Evolutionary conservation across 1,140 invertebrate species (phyloP), one percentile per base, ranked within the genome.

Genomic region (Macrobrachium nipponense): DNA sequence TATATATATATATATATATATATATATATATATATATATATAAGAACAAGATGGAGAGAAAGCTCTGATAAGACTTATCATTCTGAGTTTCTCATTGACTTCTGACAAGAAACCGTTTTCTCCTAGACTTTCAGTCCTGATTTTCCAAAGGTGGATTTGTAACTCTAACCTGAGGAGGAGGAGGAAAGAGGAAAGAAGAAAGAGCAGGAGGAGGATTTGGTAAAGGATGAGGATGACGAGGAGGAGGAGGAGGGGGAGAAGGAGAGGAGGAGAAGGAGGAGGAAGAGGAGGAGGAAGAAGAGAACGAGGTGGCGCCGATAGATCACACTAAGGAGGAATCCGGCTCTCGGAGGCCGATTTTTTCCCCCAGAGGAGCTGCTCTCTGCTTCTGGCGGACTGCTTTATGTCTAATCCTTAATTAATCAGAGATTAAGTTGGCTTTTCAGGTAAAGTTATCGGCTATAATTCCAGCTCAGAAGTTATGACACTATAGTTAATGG

Each of bases 401-500:
- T 66, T 66, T 23, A 43, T 36, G 23, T 20, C 44, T 66, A 76
- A 76, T 66, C 14, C 27, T 76, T 70, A 72, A 83, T 83, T 64
- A 83, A 64, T 82, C 62, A 62, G 43, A 72, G 82, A 83, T 83
- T 75, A 76, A 66, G 36, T 77, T 36, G 44, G 60, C 76, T 64
- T 64, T 62, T 44, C 43, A 23, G 68, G 36, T 23, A 70, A 70
- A 66, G 36, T 27, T 70, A 70, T 70, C 20, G 20, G 51, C 51
- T 70, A 70, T 27, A 27, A 70, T 43, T 43, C 36, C 36, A 43
- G 36, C 23, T 23, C 15, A 43, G 20, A 27, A 27, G 23, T 70
- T 70, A 70, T 70, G 68, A 70, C 36, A 70, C 36, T 43, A 23
- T 70, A 27, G 36, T 70, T 70, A 70, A 27, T 70, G 23, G 23